Base-by-base conservation (phyloP, 2,113 vertebrate genomes). In the Melospiza melodia region DNA sequence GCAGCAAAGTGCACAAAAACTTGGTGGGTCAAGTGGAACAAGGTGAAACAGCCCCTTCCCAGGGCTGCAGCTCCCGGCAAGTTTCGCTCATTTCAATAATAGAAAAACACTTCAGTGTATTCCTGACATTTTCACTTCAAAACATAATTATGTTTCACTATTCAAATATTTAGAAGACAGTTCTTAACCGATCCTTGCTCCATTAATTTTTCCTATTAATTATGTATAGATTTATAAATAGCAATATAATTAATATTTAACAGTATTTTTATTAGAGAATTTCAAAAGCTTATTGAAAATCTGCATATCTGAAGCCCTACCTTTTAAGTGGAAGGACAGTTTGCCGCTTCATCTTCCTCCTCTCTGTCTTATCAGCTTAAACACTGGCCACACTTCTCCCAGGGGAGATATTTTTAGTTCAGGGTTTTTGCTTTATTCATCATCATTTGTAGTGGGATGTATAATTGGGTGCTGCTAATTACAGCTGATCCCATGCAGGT, bases 191-290 rank as follows among this genome's bases (percentile, higher is more conserved):
- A 31, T 77, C 68, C 90, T 86, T 77, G 87, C 96, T 86, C 88
- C 88, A 86, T 94, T 96, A 97, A 95, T 97, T 96, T 96, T 95
- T 87, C 90, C 72, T 80, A 87, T 96, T 96, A 96, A 95, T 97
- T 96, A 97, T 97, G 96, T 89, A 97, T 97, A 49, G 66, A 74
- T 95, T 96, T 97, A 97, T 97, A 97, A 97, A 97, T 97, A 97
- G 97, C 88, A 74, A 72, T 76, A 46, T 49, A 86, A 95, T 97
- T 97, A 97, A 97, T 95, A 96, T 97, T 97, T 97, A 96, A 95
- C 92, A 72, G 96, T 87, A 61, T 96, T 97, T 97, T 96, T 91
- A 94, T 95, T 88, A 41, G 55, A 23, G 75, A 35, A 68, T 97
- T 94, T 96, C 93, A 94, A 85, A 97, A 92, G 69, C 31, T 59